Conservation (phyloP, 2,797 vertebrate species). For the Muraenolepis orangiensis region DNA sequence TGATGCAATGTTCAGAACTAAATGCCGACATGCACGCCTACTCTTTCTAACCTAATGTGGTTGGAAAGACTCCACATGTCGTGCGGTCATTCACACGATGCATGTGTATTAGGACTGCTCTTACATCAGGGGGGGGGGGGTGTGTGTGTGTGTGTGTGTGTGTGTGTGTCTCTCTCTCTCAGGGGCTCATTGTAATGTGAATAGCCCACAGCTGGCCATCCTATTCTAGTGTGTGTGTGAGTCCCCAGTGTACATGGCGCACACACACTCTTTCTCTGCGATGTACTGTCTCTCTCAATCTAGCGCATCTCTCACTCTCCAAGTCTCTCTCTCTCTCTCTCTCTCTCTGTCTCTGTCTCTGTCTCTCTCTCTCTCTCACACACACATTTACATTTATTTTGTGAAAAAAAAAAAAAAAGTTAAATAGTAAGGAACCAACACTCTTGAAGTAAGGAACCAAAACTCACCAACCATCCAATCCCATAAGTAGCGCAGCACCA, state of each 20-base stretch:
- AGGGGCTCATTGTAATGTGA: slow-evolving; percentile 72
- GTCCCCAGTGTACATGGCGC: not conserved
- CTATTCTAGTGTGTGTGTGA: too few species aligned
- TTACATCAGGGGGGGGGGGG: too few species aligned
- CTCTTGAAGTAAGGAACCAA: slow-evolving; percentile 1
- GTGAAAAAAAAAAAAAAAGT: too few species aligned
- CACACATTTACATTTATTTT: too few species aligned
- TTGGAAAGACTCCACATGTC: too few species aligned
- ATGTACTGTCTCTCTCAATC: not conserved
- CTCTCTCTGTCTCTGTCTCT: not conserved
- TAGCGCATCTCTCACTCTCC: slow-evolving; percentile 22
- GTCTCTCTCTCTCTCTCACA: not conserved
- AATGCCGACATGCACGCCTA: too few species aligned
- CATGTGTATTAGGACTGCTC: too few species aligned
- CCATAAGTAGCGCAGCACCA: too few species aligned
- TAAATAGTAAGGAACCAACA: slow-evolving; percentile 23
- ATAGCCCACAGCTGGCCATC: slow-evolving; percentile 67
- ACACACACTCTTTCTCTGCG: not conserved
- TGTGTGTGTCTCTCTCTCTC: slow-evolving; percentile 10
- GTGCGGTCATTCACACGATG: too few species aligned
- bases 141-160: slow-evolving; percentile 6
- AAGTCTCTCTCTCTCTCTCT: not conserved
- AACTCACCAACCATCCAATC: slow-evolving; percentile 25
- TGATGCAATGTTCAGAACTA: too few species aligned
- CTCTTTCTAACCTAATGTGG: too few species aligned